Base-by-base conservation (phyloP, 2,797 vertebrate species). In the Syngnathus acus region DNA sequence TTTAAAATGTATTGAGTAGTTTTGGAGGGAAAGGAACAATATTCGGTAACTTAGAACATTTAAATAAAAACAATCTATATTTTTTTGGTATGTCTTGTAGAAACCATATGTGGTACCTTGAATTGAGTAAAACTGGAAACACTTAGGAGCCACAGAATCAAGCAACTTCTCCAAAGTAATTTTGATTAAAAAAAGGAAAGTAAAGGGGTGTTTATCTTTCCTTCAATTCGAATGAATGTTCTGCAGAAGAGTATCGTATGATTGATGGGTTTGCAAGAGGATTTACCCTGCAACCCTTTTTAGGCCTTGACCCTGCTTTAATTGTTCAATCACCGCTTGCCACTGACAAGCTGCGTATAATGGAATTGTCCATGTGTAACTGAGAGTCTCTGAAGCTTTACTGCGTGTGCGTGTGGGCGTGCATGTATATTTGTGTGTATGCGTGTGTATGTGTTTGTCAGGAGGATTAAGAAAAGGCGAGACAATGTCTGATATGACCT, bases 401-500 rank as follows among this genome's bases (percentile, higher is more conserved):
- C 69, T 59, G 51, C 69, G 70, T 68, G 76, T 77, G 40, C 21
- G 11, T 21, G 60, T 14, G 37, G 13, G 39, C 5, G 60, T 13
- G 37, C 19, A 17, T 39, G 13, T 5, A 38, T 7, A 17, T 38
- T n/a, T 19, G 39, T 19, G 63, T 8, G 43, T 6, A 37, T 32
- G 57, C 16, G n/a, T 8, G 58, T 8, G 60, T 6, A 16, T 2
- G 21, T 13, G 40, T 19, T n/a, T 9, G 72, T 77, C 71, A 64
- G 64, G 39, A 65, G 81, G 89, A 88, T 89, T 89, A 90, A 71
- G 58, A 69, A 50, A 71, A 81, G 81, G 72, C 84, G 67, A 90
- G 88, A 89, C 87, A 87, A 84, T 83, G 86, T 91, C 87, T 88
- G 87, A 87, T 88, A 88, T 91, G 91, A 90, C 90, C 89, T 91